Percentiles rank a stretch among this genome's conserved stretches.
Conservation (phyloP, 2,113 vertebrate species). For the Cochlearius cochlearius region DNA sequence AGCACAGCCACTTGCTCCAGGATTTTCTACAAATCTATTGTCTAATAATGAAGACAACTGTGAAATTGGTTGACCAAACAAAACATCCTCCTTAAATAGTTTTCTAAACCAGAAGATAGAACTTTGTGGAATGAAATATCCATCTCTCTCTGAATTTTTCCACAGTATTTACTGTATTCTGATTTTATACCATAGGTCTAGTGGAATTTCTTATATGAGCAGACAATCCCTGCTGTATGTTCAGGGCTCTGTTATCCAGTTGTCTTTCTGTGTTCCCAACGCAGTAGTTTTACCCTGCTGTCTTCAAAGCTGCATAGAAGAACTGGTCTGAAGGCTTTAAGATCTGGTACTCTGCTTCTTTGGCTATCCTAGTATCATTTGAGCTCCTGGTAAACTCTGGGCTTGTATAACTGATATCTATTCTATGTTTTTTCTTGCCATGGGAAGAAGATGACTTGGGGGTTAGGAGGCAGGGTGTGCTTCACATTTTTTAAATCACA, state of each 20-base stretch:
- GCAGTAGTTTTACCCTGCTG: background rate
- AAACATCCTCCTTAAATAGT: background rate
- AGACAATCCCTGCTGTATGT: background rate
- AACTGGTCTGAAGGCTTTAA: background rate
- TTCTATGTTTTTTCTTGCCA: background rate
- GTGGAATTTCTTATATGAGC: background rate
- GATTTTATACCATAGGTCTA: background rate
- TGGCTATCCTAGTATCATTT: background rate
- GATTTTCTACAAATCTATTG: background rate
- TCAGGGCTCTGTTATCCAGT: background rate
- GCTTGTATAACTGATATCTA: background rate
- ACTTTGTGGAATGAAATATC: background rate
- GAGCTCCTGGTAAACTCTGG: background rate
- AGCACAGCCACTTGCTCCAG: background rate
- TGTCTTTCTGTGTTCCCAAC: background rate
- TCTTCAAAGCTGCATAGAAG: background rate
- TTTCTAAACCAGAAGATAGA: background rate
- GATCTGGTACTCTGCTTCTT: background rate
- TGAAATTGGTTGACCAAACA: background rate
- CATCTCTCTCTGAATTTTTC: background rate
- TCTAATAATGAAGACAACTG: background rate
- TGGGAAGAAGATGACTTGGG: background rate
- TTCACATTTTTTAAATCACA: fast-evolving
- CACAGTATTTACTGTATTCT: background rate
- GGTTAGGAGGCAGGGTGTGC: fast-evolving